A percentile compares a stretch with the other conserved stretches of the same genome.
Conservation (phyloP, 2,888 invertebrate genomes). For the Sialis lutaria region DNA sequence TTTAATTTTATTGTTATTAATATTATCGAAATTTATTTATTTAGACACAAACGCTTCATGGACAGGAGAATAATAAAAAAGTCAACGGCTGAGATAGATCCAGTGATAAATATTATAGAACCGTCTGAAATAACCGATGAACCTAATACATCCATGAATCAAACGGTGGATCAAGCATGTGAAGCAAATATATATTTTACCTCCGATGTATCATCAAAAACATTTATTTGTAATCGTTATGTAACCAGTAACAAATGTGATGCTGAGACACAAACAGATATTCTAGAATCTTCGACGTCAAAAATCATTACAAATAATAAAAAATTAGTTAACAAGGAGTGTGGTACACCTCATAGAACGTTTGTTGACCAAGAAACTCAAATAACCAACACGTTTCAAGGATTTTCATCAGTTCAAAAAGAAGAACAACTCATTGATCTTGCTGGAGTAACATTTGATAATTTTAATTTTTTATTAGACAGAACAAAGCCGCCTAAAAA, state of each 20-base stretch:
- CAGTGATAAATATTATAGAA: neutral
- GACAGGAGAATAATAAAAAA: too few species aligned
- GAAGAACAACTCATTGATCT: constrained; percentile 9
- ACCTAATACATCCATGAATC: neutral
- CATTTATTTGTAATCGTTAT: constrained; percentile 9
- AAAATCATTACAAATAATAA: neutral
- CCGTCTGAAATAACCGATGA: neutral
- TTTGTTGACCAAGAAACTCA: constrained; percentile 4
- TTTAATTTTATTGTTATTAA: too few species aligned
- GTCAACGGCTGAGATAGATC: too few species aligned
- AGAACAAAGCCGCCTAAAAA: constrained; percentile 5
- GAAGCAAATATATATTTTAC: constrained; percentile 7
- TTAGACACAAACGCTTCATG: too few species aligned
- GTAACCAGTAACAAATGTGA: constrained; percentile 6
- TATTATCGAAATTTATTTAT: too few species aligned
- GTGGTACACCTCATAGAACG: constrained; percentile 4
- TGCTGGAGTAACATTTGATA: constrained; percentile 9
- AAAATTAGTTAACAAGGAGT: constrained; percentile 5
- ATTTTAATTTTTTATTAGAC: constrained; percentile 10
- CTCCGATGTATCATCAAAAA: constrained; percentile 2
- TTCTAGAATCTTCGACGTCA: neutral
- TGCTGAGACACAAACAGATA: constrained; percentile 9
- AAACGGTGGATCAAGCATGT: constrained; percentile 6
- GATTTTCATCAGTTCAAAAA: constrained; percentile 9
- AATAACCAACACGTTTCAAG: constrained; percentile 5